Evolutionary conservation across 2,888 invertebrate species (phyloP), one percentile per base, ranked within the genome.

Genomic region (Strigamia crassipes): DNA sequence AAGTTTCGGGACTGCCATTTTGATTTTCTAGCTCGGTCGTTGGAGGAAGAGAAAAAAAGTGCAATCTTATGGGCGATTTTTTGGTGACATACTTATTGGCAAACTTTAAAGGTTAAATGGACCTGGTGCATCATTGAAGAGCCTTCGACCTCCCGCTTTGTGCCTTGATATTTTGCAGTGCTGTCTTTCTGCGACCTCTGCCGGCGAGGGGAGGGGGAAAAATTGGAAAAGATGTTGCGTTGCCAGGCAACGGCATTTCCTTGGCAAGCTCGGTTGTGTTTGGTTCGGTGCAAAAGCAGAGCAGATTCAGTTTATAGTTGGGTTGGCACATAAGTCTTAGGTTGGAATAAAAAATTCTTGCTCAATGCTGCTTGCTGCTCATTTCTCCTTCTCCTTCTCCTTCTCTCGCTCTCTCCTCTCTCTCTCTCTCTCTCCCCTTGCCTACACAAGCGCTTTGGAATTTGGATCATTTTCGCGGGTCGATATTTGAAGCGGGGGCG

Each of bases 51-150:
- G 1, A 46, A 13, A 46, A 46, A 46, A 46, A 46, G 38, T 10
- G 9, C 6, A 9, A 38, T 38, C 38, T 38, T 10, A 38, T 6
- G 10, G 6, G 9, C 9, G 38, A 46, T 46, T 46, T 46, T n/a
- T 46, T 46, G 46, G 21, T 18, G 38, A 18, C 18, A 18, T 56
- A n/a, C 56, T 56, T 56, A 18, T 18, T 15, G 56, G 56, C 18
- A n/a, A 56, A 56, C 56, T n/a, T 56, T 56, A 56, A 56, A 56
- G 56, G 56, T 56, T 56, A 56, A 56, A 56, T 56, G 56, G 56
- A 56, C 56, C 56, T 56, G 15, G 56, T 18, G 56, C 56, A 56
- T 56, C 56, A 18, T 56, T 56, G 56, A 18, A 56, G 56, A 56
- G 18, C 56, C 56, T 18, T 56, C 56, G 56, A 56, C 56, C 56